A percentile compares a stretch with the other conserved stretches of the same genome.
phyloP scores from a whole-genome alignment of 2,888 invertebrate genomes.

The Glaucopsyche alexis region DNA sequence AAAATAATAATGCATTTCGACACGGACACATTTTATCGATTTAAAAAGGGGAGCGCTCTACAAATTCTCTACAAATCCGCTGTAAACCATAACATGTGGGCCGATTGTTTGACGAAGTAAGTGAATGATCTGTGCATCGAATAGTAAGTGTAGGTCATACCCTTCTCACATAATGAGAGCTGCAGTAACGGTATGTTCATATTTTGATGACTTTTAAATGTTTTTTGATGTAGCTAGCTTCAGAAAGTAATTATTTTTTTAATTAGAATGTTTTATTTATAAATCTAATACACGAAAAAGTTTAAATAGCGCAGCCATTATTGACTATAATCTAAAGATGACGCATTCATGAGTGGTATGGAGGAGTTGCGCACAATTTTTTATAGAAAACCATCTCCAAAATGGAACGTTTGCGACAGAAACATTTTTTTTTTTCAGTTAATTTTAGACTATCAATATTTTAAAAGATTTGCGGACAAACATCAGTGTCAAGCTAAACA shows the following conservation, averaged over 20 bases:
- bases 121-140: constrained; percentile 30
- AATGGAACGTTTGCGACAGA: no score
- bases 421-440: no score
- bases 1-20: constrained; percentile 1
- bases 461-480: no score
- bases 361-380: no score
- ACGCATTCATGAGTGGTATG: no score
- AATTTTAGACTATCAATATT: no score
- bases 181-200: neutral
- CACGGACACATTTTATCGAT: constrained; percentile 17
- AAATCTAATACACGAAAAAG: neutral
- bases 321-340: no score
- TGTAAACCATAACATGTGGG: constrained; percentile 54
- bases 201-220: neutral
- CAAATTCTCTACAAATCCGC: constrained; percentile 47
- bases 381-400: no score
- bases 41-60: constrained; percentile 28
- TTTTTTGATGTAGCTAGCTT: neutral
- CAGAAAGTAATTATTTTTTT: neutral
- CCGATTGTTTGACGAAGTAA: constrained; percentile 61
- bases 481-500: no score
- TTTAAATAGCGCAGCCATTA: neutral
- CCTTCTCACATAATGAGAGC: neutral
- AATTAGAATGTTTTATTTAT: neutral
- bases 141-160: constrained; percentile 7